Evolutionary conservation across 92 coral and sea anemone species (phyloP), one percentile per base, ranked within the genome.

Genomic region (Epizoanthus ramosus): DNA sequence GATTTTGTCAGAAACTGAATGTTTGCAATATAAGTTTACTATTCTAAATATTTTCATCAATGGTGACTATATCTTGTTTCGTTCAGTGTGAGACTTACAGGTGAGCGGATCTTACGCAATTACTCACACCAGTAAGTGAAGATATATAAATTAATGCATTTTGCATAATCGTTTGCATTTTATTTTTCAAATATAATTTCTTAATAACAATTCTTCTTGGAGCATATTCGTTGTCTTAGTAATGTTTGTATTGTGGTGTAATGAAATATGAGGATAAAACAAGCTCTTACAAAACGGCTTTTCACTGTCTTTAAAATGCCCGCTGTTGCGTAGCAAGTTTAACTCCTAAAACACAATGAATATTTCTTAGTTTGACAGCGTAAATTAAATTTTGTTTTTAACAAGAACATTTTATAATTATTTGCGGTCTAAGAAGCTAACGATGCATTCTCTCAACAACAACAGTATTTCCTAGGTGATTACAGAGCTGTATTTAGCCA

Each of bases 361-460:
- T 33, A 35, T 19, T 77, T 77, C 52, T 60, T 53, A 77, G 18
- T 61, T 60, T 15, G 19, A 60, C 63, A 61, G 39, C 35, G 71
- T 69, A 60, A 77, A 77, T 77, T 60, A 39, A 50, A 77, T 77
- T 60, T 77, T 22, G 82, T 61, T 61, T 61, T 10, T 57, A 41
- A 60, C 45, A 37, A 41, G 52, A 18, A 37, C 54, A 4, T 59
- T 53, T 59, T 77, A 13, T 59, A 61, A 35, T 77, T 77, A 35
- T 61, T 77, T 41, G 70, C 57, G 43, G 43, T 37, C 59, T 63
- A 59, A 77, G 31, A 41, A 22, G 39, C 19, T 60, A 39, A 14
- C 21, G 66, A 39, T 61, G 57, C 68, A 77, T 77, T 77, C 82
- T 77, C 71, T 22, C 23, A 74, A 75, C 80, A 56, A 75, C 39